These are phyloP conservation scores for Troides oblongomaculatus DNA, from an alignment of 2,888 invertebrate genomes.

Conservation along the genomic window DNA sequence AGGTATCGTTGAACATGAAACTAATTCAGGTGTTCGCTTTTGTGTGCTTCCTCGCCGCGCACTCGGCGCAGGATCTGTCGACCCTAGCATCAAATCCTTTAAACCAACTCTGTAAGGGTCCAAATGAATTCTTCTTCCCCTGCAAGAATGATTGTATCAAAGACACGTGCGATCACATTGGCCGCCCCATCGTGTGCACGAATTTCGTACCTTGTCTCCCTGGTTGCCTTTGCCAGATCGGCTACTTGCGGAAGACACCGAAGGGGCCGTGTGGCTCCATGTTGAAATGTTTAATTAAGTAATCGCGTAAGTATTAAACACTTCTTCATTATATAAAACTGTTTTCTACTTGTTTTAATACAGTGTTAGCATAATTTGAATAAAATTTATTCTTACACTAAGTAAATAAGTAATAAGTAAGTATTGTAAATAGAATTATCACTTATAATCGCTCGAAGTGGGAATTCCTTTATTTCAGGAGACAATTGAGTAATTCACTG, in stretches of 20 bases:
- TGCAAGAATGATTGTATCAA: constrained; percentile 14
- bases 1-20: constrained; percentile 10
- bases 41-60: not conserved
- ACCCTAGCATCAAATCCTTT: not conserved
- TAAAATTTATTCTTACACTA: no score
- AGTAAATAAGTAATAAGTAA: no score
- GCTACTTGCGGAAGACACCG: not conserved
- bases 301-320: not conserved
- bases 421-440: no score
- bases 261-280: not conserved
- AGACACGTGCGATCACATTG: constrained; percentile 9
- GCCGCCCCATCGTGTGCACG: not conserved
- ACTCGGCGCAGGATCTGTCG: not conserved
- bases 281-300: not conserved
- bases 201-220: not conserved
- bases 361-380: not conserved
- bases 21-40: not conserved
- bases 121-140: constrained; percentile 3
- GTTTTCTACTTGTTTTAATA: not conserved
- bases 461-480: no score
- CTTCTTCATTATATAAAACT: not conserved
- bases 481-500: no score
- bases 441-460: no score
- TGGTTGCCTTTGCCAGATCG: constrained; percentile 7
- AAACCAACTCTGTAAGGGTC: constrained; percentile 6